These are phyloP conservation scores for Eristalinus sepulchralis DNA, from an alignment of 2,888 invertebrate genomes.

Conservation along the genomic window DNA sequence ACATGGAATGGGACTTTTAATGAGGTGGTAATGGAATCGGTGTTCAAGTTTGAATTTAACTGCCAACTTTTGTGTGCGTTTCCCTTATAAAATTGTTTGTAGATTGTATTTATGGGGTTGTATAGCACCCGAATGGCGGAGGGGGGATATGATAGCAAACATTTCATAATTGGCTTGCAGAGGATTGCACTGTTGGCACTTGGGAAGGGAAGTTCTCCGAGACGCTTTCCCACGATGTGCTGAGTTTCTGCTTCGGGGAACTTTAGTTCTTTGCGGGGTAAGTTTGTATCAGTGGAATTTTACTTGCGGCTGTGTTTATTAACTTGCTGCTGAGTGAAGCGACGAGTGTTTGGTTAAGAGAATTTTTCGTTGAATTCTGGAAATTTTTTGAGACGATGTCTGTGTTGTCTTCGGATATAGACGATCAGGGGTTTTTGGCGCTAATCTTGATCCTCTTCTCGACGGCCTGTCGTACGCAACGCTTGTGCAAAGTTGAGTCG, in stretches of 20 bases:
- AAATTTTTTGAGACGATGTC: too few relatives aligned
- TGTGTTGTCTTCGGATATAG: too few relatives aligned
- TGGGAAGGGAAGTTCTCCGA: not conserved
- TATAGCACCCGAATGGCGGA: slow-evolving; percentile 13
- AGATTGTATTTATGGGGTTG: slow-evolving; percentile 51
- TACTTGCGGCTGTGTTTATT: not conserved
- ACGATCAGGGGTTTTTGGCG: too few relatives aligned
- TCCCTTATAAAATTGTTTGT: slow-evolving; percentile 64
- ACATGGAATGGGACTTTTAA: slow-evolving; percentile 15
- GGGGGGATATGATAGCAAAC: slow-evolving; percentile 6
- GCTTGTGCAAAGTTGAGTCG: too few relatives aligned
- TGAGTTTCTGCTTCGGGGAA: not conserved
- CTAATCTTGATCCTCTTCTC: too few relatives aligned
- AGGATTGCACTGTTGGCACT: slow-evolving; percentile 28
- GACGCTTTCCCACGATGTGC: not conserved
- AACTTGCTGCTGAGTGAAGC: not conserved
- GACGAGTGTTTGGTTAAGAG: not conserved
- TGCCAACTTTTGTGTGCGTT: slow-evolving; percentile 59
- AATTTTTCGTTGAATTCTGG: not conserved
- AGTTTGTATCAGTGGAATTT: not conserved
- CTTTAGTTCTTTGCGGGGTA: not conserved
- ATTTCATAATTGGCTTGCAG: slow-evolving; percentile 37
- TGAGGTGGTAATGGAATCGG: slow-evolving; percentile 61
- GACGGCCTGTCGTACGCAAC: too few relatives aligned
- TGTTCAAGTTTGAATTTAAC: slow-evolving; percentile 63